Evolutionary conservation across 2,888 invertebrate genomes (phyloP).

Genomic region (Caenorhabditis parvicauda): DNA sequence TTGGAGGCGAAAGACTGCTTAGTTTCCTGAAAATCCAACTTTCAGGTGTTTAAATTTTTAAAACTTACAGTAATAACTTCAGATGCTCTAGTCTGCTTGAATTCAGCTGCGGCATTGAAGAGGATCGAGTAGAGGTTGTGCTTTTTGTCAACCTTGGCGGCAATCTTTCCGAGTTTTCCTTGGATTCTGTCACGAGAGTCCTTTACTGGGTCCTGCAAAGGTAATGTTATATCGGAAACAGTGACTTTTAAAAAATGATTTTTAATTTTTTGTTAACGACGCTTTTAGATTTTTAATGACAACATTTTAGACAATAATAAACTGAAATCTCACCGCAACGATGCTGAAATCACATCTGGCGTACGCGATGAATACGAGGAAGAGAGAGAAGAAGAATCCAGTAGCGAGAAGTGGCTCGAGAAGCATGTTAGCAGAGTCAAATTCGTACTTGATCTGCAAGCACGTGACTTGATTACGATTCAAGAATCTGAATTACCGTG

Average conservation of each 20-base stretch:
- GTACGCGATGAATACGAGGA: slow-evolving; percentile 86
- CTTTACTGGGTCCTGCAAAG: slow-evolving; percentile 67
- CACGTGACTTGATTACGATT: slow-evolving; percentile 3
- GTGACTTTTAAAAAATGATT: slow-evolving; percentile 1
- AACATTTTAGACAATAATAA: neutral
- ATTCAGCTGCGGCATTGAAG: slow-evolving; percentile 70
- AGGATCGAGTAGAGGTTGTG: slow-evolving; percentile 70
- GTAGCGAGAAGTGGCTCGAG: slow-evolving; percentile 90
- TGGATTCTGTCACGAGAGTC: slow-evolving; percentile 67
- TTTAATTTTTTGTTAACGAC: slow-evolving; percentile 1
- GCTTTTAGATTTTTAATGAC: neutral
- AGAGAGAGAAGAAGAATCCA: slow-evolving; percentile 82
- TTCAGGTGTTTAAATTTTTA: neutral
- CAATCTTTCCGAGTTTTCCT: slow-evolving; percentile 68
- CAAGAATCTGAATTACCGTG: slow-evolving; percentile 40
- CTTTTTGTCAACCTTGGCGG: slow-evolving; percentile 69
- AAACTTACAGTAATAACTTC: slow-evolving; percentile 21
- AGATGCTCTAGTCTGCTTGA: slow-evolving; percentile 68
- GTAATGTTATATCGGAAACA: slow-evolving; percentile 5
- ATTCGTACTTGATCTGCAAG: slow-evolving; percentile 76
- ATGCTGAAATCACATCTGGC: slow-evolving; percentile 94
- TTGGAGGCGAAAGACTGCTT: slow-evolving; percentile 70
- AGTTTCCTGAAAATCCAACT: slow-evolving; percentile 6
- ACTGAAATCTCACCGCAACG: slow-evolving; percentile 16
- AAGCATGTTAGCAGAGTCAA: slow-evolving; percentile 80